Conservation (phyloP, 2,797 vertebrate genomes). For the Artibeus lituratus region DNA sequence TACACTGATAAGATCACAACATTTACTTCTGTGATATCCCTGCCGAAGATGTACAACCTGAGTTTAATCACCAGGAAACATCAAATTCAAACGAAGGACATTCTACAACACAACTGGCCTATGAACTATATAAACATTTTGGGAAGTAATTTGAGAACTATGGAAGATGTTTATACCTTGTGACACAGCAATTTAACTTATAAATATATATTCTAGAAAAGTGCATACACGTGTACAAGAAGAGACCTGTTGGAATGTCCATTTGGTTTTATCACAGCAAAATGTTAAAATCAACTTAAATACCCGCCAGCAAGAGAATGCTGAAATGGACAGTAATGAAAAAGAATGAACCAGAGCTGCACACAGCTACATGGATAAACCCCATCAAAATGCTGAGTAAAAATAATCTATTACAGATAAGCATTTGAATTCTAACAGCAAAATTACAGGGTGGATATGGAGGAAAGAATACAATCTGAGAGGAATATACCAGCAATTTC, state of each 20-base stretch:
- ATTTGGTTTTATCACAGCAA: background rate
- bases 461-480: background rate
- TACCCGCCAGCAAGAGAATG: background rate
- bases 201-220: background rate
- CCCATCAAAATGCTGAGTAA: background rate
- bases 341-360: background rate
- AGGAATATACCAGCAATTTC: background rate
- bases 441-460: background rate
- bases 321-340: background rate
- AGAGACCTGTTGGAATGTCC: background rate
- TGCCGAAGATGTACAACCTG: background rate
- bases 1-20: background rate
- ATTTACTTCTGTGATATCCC: background rate
- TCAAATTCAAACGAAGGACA: background rate
- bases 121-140: background rate
- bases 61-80: background rate
- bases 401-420: background rate
- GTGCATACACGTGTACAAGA: background rate
- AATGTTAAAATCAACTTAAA: constrained; percentile 1
- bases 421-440: background rate
- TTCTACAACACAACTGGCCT: background rate
- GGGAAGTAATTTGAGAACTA: background rate
- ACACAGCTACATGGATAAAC: background rate
- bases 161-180: background rate
- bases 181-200: background rate